Base-by-base conservation (phyloP, 2,888 invertebrate species). In the Drosophila pseudotalamancana region DNA sequence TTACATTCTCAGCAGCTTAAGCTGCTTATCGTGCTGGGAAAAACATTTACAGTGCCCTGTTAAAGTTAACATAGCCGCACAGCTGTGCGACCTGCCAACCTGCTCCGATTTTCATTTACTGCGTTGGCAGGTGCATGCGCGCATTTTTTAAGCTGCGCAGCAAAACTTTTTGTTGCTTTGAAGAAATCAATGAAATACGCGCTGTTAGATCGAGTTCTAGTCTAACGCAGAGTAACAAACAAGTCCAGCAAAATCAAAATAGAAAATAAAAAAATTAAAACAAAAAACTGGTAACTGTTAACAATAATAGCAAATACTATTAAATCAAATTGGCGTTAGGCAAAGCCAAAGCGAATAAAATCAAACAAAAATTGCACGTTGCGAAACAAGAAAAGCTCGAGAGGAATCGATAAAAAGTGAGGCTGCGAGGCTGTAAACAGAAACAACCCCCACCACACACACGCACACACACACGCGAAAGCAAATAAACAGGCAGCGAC, bases 401-500 rank as follows among this genome's bases (percentile, higher is more conserved):
- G 16, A n/a, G 12, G 35, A 74, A 74, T 74, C 74, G 63, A 70
- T 66, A 46, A 57, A 40, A 32, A 16, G n/a, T n/a, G 35, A 45
- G 43, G 29, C 57, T 43, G n/a, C n/a, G 43, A 55, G 34, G 65
- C 63, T 67, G 76, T 78, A 71, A 77, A 77, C 73, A 73, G 37
- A 75, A 57, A 5, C 37, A 18, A 9, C 18, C 46, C 46, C 53
- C 19, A 9, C 18, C 29, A 40, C 19, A 37, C 12, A 46, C 29
- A 57, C 48, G 37, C 45, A 48, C 14, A 25, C 18, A 53, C 46
- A 34, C 34, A 31, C 3, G 18, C 32, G 35, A 21, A 21, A 66
- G 37, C 37, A 53, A 4, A 35, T 27, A 49, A 37, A 18, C 49
- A 37, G 37, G 19, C 27, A 54, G 45, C 27, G 40, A 29, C 14